These are phyloP conservation scores for Megaustenia siamemsis DNA, from an alignment of 2,888 invertebrate genomes.

Conservation along the genomic window DNA sequence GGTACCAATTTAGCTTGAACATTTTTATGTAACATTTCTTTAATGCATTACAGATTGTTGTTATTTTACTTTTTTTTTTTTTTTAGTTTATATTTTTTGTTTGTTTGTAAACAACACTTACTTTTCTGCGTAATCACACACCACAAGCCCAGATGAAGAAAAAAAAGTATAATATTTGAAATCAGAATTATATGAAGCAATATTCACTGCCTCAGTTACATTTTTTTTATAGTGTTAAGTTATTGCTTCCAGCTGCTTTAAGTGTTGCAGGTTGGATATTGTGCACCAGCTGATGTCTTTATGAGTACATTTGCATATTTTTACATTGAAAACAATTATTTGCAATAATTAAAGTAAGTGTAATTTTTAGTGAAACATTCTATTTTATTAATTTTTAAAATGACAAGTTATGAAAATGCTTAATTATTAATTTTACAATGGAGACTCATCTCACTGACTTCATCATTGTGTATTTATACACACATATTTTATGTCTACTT, in stretches of 20 bases:
- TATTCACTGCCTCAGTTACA: not conserved
- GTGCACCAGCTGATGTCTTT: not conserved
- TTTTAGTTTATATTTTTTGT: no score
- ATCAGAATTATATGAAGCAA: not conserved
- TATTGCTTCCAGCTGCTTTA: constrained; percentile 34
- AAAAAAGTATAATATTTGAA: not conserved
- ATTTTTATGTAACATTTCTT: no score
- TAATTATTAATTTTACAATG: not conserved
- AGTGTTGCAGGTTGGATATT: constrained; percentile 28
- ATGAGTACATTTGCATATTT: not conserved
- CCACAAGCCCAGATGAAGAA: no score
- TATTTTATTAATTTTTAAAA: not conserved
- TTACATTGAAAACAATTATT: not conserved
- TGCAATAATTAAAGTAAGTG: not conserved
- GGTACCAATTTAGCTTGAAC: no score
- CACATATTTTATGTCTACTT: no score
- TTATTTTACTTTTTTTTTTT: no score
- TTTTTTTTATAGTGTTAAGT: constrained; percentile 17
- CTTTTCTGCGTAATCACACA: no score
- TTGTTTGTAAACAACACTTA: no score
- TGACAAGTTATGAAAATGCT: no score
- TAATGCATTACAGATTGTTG: no score
- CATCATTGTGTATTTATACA: constrained; percentile 6
- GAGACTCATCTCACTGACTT: not conserved
- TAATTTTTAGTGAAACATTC: not conserved